A percentile compares a stretch with the other conserved stretches of the same genome.
phyloP scores from a whole-genome alignment of 2,797 vertebrate species.

The Chelidonichthys spinosus region DNA sequence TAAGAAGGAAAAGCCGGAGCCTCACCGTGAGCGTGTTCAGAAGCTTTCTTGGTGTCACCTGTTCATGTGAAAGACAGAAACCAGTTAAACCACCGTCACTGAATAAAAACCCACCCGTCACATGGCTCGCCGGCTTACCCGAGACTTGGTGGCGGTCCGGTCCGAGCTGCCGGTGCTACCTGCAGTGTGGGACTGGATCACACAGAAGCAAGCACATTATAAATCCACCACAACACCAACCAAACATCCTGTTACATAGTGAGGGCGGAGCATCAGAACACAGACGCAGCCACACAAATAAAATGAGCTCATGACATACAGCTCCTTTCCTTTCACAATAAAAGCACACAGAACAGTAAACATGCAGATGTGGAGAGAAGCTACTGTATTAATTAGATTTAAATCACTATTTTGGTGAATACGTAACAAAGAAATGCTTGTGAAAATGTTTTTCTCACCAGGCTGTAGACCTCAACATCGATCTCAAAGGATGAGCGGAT shows the following conservation, averaged over 20 bases:
- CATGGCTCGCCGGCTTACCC: slow-evolving; percentile 56
- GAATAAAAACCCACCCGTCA: background rate
- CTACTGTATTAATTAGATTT: background rate
- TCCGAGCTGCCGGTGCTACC: slow-evolving; percentile 61
- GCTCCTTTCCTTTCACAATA: no score
- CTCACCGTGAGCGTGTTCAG: slow-evolving; percentile 84
- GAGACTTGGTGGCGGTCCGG: slow-evolving; percentile 68
- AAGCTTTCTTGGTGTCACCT: slow-evolving; percentile 88
- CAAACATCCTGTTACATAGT: background rate
- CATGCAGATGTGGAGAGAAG: background rate
- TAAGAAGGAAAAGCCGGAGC: background rate
- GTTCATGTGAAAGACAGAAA: background rate
- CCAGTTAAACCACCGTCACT: fast-evolving
- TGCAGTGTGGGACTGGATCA: slow-evolving; percentile 69
- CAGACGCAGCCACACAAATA: no score
- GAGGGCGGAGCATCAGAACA: no score
- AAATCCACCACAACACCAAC: background rate
- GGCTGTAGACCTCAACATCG: slow-evolving; percentile 89
- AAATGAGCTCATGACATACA: no score
- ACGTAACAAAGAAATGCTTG: background rate
- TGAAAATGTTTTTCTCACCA: slow-evolving; percentile 77
- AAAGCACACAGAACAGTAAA: background rate
- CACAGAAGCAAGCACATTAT: slow-evolving; percentile 1
- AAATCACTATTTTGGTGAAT: background rate
- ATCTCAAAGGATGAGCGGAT: slow-evolving; percentile 85